Base-by-base conservation (phyloP, 1,140 invertebrate genomes). In the Drosophila repletoides region DNA sequence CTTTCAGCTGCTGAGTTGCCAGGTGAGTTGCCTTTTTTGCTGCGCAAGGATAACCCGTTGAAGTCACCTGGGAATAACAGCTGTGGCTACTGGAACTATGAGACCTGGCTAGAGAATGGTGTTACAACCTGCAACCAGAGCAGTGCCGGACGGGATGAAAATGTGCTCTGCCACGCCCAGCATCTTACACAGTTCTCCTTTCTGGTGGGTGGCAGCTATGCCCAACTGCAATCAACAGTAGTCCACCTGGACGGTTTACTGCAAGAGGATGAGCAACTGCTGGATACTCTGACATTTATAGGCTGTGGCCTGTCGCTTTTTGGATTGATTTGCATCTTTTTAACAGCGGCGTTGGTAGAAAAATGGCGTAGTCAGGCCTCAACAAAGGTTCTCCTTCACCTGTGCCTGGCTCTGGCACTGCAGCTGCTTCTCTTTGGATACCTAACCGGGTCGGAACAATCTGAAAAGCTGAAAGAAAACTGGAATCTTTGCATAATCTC, bases 171-270 rank as follows among this genome's bases (percentile, higher is more conserved):
- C 73, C 79, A 91, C 26, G 93, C 92, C 33, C 90, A 92, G 22
- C 93, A 94, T 75, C 88, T 94, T 36, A 94, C 93, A 5, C 92
- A 93, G 88, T 93, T 94, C 72, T 92, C 92, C 0, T 91, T 93
- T 68, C 81, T 94, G 12, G 58, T 93, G 7, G 88, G 91, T 12
- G 87, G 83, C 10, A 72, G 59, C 17, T 76, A 72, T 5, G 26
- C n/a, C 3, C 63, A 52, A 29, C 7, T 15, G 6, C 12, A 14
- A 0, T 7, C 4, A 1, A 2, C 17, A 7, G 5, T 19, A 17
- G 1, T 9, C 6, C 12, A 26, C 4, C 15, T 93, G 92, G 93
- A 89, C 9, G 72, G 81, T 17, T 65, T 74, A 10, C 60, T 87
- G 33, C 56, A 84, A 26, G 48, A 71, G 3, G 91, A 93, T 71